Evolutionary conservation across 2,888 invertebrate genomes (phyloP), one percentile per base, ranked within the genome.

Genomic region (Eustalomyia histrio): DNA sequence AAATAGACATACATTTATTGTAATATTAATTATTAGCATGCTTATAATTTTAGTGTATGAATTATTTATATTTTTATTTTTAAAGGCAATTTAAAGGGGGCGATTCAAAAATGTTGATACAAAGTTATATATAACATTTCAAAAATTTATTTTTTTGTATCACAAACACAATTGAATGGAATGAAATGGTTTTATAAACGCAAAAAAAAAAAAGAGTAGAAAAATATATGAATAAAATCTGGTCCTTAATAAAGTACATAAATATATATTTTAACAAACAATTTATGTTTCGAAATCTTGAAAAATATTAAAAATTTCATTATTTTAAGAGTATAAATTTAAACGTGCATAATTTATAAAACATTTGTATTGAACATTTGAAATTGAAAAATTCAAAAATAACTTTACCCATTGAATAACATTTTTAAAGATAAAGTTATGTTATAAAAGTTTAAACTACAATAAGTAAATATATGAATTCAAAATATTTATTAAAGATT

Each of bases 31-130:
- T 67, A 75, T 80, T 67, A 75, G 75, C 72, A 69, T 64, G 58
- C 17, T 68, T 52, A n/a, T 68, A 60, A 29, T 53, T 69, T 53
- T 63, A 64, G 63, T 58, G 18, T 75, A 39, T 29, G 29, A 60
- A 6, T 29, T 29, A 29, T 29, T 29, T 39, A 33, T 55, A 61
- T 24, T 61, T 52, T 75, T 58, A 10, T 6, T 12, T 75, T 39
- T 65, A 79, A 83, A 84, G 80, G 83, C 83, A 84, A 81, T 83
- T 83, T 16, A 76, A 52, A 80, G 76, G 67, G 71, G 68, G 74
- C 68, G 71, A 71, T 75, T 76, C 21, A 58, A 71, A 65, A 75
- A 67, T 47, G 2, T 47, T 57, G 3, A 63, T 35, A 43, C 35
- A 18, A 35, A 60, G 24, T 33, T 60, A 1, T 18, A 1, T 18